Base-by-base conservation (phyloP, 2,797 vertebrate species). In the Sphaeramia orbicularis region DNA sequence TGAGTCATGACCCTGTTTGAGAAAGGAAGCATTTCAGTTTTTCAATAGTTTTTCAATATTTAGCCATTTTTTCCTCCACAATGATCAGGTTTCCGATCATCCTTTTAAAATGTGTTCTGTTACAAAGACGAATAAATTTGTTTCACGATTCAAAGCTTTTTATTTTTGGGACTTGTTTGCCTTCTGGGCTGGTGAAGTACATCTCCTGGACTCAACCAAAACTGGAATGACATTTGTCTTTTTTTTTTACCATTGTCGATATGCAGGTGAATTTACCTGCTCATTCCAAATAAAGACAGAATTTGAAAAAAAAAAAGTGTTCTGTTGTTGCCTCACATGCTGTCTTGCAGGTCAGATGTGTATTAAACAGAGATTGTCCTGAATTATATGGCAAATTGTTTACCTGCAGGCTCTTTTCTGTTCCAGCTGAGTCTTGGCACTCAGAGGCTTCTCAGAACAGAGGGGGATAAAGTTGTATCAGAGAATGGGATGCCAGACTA, bases 401-500 rank as follows among this genome's bases (percentile, higher is more conserved):
- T 10, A 30, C 32, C 58, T 61, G 9, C 27, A 51, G 57, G 43
- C 14, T 59, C 10, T 30, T 61, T 61, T 51, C 18, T 57, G 30
- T 67, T 76, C 64, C 42, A 32, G 21, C 10, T 2, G 11, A 55
- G 47, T 41, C 42, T 36, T 49, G 50, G 16, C 14, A 56, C 53
- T 66, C 44, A 32, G 48, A 76, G 60, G n/a, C 16, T 65, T 6
- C 2, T 12, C n/a, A 19, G 15, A 68, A 15, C 11, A 43, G 9
- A 50, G 13, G 45, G 44, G 18, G n/a, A 68, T 30, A 14, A 45
- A 60, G 49, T 24, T 12, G 16, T 18, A 70, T 56, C 55, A 38
- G 48, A 76, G 43, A 63, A 43, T 19, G 66, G 35, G 38, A 75
- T 66, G 50, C 49, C 59, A 50, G 30, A 63, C 48, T 65, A 62